Evolutionary conservation across 2,888 invertebrate genomes (phyloP).

Genomic region (Linhomoeus sp.): DNA sequence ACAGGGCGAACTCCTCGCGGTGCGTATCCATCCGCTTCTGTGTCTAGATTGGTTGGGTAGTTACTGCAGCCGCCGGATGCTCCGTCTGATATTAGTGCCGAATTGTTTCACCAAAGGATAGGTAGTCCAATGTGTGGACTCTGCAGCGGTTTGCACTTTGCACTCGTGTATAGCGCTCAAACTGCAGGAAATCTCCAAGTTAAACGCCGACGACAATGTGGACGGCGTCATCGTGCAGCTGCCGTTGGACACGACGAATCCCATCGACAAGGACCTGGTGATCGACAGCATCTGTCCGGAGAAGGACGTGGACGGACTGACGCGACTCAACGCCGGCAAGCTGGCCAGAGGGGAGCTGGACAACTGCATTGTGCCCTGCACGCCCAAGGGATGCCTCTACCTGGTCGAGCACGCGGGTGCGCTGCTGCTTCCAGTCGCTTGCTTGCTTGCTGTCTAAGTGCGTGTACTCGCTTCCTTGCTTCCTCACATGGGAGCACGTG

Average conservation of each 20-base stretch:
- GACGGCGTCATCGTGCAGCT: slow-evolving; percentile 31
- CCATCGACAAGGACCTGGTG: slow-evolving; percentile 63
- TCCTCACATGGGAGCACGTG: no score
- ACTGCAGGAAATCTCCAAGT: slow-evolving; percentile 43
- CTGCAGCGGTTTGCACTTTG: no score
- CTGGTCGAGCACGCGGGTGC: slow-evolving; percentile 44
- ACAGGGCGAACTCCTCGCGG: slow-evolving; percentile 45
- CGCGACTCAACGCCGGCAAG: slow-evolving; percentile 67
- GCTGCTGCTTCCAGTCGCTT: no score
- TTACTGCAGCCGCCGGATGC: no score
- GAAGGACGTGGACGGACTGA: slow-evolving; percentile 38
- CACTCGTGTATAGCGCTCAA: no score
- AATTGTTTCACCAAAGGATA: no score
- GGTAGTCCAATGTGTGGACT: no score
- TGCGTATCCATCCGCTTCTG: slow-evolving; percentile 28
- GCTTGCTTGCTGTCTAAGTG: no score
- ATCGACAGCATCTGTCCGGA: slow-evolving; percentile 48
- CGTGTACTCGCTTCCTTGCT: no score
- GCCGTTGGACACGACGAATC: slow-evolving; percentile 63
- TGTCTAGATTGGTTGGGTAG: no score
- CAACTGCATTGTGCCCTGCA: slow-evolving; percentile 66
- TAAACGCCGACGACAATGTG: slow-evolving; percentile 61
- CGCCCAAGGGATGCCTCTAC: slow-evolving; percentile 82
- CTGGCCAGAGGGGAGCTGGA: slow-evolving; percentile 65
- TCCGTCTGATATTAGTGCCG: no score